These are phyloP conservation scores for Ophiodon elongatus DNA, from an alignment of 2,113 vertebrate genomes.

Conservation along the genomic window DNA sequence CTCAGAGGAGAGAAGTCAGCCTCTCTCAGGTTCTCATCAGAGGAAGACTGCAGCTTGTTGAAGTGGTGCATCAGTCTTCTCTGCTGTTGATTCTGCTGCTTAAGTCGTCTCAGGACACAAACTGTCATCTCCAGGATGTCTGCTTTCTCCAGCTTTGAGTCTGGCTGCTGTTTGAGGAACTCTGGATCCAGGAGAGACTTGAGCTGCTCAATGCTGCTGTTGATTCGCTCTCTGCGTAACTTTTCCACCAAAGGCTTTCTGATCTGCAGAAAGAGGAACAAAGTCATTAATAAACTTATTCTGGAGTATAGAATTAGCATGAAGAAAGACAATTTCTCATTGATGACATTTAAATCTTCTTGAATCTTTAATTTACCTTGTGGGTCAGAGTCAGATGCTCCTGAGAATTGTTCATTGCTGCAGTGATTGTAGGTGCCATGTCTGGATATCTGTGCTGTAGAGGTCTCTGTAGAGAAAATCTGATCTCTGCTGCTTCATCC, in stretches of 20 bases:
- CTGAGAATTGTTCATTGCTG: slow-evolving; percentile 54
- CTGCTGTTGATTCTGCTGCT: slow-evolving; percentile 43
- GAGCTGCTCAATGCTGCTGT: slow-evolving; percentile 77
- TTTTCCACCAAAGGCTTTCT: slow-evolving; percentile 78
- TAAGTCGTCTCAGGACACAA: slow-evolving; percentile 49
- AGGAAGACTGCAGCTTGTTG: slow-evolving; percentile 47
- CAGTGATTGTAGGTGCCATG: slow-evolving; percentile 65
- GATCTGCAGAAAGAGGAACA: slow-evolving; percentile 57
- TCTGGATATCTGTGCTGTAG: slow-evolving; percentile 66
- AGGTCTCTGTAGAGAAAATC: slow-evolving; percentile 62
- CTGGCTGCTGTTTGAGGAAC: slow-evolving; percentile 72
- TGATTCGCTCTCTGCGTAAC: slow-evolving; percentile 76
- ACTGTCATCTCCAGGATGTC: slow-evolving; percentile 80
- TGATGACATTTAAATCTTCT: not conserved
- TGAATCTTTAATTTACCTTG: slow-evolving; percentile 52
- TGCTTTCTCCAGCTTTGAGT: slow-evolving; percentile 81
- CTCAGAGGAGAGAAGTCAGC: slow-evolving; percentile 29
- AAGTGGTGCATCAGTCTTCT: slow-evolving; percentile 57
- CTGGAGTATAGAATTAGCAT: not conserved
- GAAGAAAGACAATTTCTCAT: not conserved
- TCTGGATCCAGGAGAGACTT: slow-evolving; percentile 49
- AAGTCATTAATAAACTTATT: slow-evolving; percentile 35
- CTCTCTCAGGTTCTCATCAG: slow-evolving; percentile 40
- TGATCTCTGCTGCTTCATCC: slow-evolving; percentile 64
- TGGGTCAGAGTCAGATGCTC: slow-evolving; percentile 52